A percentile compares a stretch with the other conserved stretches of the same genome.
Conservation (phyloP, 1,140 invertebrate genomes). For the Rhysida immarginata region DNA sequence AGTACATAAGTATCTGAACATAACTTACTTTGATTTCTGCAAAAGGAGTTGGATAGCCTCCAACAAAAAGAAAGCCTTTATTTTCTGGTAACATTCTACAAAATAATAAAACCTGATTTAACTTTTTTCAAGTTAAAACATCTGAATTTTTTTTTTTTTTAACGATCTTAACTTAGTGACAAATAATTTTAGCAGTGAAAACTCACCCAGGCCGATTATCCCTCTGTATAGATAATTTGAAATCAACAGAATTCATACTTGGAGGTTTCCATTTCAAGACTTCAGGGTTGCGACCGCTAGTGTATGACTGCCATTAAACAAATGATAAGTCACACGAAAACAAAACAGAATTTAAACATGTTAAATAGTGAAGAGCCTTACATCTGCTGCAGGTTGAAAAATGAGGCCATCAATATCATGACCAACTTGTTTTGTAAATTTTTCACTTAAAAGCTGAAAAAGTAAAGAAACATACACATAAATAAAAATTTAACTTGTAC, state of each 20-base stretch:
- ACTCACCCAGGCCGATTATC: conserved; percentile 45
- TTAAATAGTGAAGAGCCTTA: conserved; percentile 23
- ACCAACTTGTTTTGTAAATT: conserved; percentile 64
- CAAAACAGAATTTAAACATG: background rate
- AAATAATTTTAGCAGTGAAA: too few species aligned
- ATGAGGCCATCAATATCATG: conserved; percentile 97
- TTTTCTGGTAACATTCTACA: conserved; percentile 44
- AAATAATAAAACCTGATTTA: background rate
- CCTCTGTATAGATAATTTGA: conserved; percentile 63
- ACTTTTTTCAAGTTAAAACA: background rate
- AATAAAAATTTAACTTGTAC: too few species aligned
- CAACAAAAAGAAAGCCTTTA: conserved; percentile 64
- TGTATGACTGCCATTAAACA: conserved; percentile 4
- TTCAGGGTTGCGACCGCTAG: background rate
- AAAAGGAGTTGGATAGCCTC: conserved; percentile 48
- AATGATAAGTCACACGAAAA: background rate
- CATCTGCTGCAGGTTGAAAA: conserved; percentile 80
- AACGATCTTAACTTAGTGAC: too few species aligned
- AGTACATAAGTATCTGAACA: too few species aligned
- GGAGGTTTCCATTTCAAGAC: conserved; percentile 97
- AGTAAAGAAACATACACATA: background rate
- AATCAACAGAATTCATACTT: conserved; percentile 88
- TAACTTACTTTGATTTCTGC: conserved; percentile 52
- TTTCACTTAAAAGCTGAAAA: conserved; percentile 52
- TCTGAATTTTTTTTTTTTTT: too few species aligned